Evolutionary conservation across 2,888 invertebrate genomes (phyloP).

Genomic region (Protonemura montana): DNA sequence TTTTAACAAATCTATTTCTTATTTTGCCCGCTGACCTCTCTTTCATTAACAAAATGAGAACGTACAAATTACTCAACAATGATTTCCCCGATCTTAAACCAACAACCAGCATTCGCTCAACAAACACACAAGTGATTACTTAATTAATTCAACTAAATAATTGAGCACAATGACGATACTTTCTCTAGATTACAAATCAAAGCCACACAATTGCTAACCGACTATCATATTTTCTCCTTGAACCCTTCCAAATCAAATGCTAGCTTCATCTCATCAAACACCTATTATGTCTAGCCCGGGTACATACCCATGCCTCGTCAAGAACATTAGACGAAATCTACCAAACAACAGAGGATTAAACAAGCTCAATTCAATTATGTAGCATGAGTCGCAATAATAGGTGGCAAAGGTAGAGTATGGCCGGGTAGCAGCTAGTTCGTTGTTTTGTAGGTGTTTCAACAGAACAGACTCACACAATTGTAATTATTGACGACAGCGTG

Average conservation of each 20-base stretch:
- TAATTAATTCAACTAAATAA: not conserved
- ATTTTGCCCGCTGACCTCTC: not conserved
- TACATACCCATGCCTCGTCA: not conserved
- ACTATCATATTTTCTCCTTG: constrained; percentile 30
- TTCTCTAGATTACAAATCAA: constrained; percentile 35
- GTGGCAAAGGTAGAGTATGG: not conserved
- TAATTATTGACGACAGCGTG: constrained; percentile 34
- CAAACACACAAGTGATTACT: constrained; percentile 4
- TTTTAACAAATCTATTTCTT: not conserved
- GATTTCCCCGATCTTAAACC: not conserved
- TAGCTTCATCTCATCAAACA: constrained; percentile 38
- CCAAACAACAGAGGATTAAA: constrained; percentile 33
- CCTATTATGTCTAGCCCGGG: constrained; percentile 14
- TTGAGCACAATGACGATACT: not conserved
- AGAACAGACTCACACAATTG: constrained; percentile 21
- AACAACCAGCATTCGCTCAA: not conserved
- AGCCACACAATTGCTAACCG: not conserved
- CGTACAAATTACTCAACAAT: not conserved
- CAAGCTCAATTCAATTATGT: constrained; percentile 41
- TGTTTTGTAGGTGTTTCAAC: constrained; percentile 35
- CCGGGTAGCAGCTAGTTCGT: not conserved
- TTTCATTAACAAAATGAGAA: not conserved
- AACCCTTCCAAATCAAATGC: constrained; percentile 9
- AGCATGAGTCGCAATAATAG: constrained; percentile 29
- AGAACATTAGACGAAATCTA: constrained; percentile 30